These are phyloP conservation scores for Drosophila asahinai DNA, from an alignment of 1,140 invertebrate genomes.

Conservation along the genomic window DNA sequence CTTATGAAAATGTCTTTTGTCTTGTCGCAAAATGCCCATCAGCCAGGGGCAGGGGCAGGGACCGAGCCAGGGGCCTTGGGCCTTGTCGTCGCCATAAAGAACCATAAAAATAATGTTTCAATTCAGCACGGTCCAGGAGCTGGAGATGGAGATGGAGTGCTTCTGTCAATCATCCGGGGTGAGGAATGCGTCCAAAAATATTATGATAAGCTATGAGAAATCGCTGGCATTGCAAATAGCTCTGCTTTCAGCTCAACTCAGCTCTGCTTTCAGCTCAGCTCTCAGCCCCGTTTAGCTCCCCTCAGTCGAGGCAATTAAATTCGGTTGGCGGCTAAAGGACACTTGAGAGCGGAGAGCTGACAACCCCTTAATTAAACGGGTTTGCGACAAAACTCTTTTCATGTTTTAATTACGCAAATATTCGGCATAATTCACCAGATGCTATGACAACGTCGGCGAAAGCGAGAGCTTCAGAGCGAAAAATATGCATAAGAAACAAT, in stretches of 20 bases:
- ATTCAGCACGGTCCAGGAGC: conserved; percentile 46
- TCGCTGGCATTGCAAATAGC: conserved; percentile 36
- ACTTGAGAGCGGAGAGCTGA: conserved; percentile 1
- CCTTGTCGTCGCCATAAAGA: conserved; percentile 47
- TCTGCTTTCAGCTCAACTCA: background rate
- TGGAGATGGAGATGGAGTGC: background rate
- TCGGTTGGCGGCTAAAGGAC: conserved; percentile 59
- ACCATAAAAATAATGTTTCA: conserved; percentile 79
- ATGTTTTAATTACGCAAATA: conserved; percentile 81
- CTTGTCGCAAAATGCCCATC: conserved; percentile 59
- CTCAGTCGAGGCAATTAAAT: conserved; percentile 29
- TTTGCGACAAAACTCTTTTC: conserved; percentile 75
- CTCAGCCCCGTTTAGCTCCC: no score
- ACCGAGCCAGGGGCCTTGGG: background rate
- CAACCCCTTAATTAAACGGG: conserved; percentile 70
- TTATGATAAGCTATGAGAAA: conserved; percentile 41
- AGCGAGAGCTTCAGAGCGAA: conserved; percentile 12
- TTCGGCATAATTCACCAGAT: conserved; percentile 69
- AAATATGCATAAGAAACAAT: conserved; percentile 74
- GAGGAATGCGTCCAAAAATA: conserved; percentile 22
- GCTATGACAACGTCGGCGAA: conserved; percentile 39
- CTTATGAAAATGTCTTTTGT: conserved; percentile 84
- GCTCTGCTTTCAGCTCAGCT: background rate
- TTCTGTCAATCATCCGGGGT: conserved; percentile 66
- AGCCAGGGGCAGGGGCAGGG: background rate